Evolutionary conservation across 2,113 vertebrate genomes (phyloP), one percentile per base, ranked within the genome.

Genomic region (Pseudorasbora parva): DNA sequence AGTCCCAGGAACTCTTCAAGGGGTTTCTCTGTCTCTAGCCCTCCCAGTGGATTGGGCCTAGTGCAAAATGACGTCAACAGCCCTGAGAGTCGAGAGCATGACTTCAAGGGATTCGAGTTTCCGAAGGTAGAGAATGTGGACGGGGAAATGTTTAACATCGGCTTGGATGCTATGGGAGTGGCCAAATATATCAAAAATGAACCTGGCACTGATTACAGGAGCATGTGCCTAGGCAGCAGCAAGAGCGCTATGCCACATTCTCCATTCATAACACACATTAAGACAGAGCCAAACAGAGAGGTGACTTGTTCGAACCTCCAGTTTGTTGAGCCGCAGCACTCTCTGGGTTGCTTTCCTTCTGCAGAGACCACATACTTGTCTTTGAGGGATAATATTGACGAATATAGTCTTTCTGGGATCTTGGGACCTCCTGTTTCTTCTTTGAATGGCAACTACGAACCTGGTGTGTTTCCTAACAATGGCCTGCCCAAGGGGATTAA

Each of bases 341-440:
- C 95, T 51, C 88, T 94, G 78, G 96, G 97, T 90, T 96, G 96
- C 74, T 99, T 97, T 92, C 95, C 96, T 77, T 95, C 95, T 64
- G 95, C 97, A 88, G 98, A 99, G 92, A 96, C 96, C 88, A 97
- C 97, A 0, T 99, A 98, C 90, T 96, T 98, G 92, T 97, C 97
- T 90, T 95, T 98, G 87, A 97, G 98, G 96, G 97, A 99, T 93
- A 97, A 97, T 91, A 96, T 98, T 90, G 97, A 99, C 91, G 97
- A 98, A 90, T 99, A 98, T 90, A 98, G 96, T 90, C 96, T 99
- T 84, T 99, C 97, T 92, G 97, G 97, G 93, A 98, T 98, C 92
- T 95, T 99, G 94, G 98, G 98, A 93, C 96, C 97, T 92, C 97
- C 97, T 76, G 92, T 97, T 89, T 95, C 97, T 9, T 95, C 96